Base-by-base conservation (phyloP, 1,140 invertebrate species). In the Asobara japonica region DNA sequence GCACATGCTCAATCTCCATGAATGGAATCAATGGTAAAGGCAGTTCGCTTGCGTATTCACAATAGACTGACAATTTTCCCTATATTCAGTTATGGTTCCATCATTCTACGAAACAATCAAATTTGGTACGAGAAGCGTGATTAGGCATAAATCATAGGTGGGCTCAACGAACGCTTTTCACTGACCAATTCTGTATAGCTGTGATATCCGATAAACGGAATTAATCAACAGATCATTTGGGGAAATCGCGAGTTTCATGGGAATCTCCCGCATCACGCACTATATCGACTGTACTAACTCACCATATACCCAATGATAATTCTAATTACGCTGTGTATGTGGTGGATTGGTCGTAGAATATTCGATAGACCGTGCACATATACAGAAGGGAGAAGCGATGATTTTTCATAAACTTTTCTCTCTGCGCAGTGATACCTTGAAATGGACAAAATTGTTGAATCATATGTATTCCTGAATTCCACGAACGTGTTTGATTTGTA, bases 161-260 rank as follows among this genome's bases (percentile, higher is more conserved):
- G 41, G 41, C 41, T 16, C n/a, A 45, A 45, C 41, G 18, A 45
- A 45, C n/a, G 41, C 41, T 16, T 45, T 45, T 16, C 41, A 45
- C 18, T 4, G 3, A 45, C n/a, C 6, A 13, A 45, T 2, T 45
- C 7, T 45, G 41, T 16, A 45, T 45, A 45, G n/a, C n/a, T 16
- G 7, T 2, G 5, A 45, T n/a, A 16, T 45, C n/a, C n/a, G 41
- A 45, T 45, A 45, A 45, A 45, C 41, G 41, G 41, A 45, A 45
- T 45, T 45, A 45, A 45, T 45, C 41, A 16, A 45, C 41, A 45
- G 41, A 45, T 45, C 41, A 45, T 45, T 45, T 45, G n/a, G 41
- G 13, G n/a, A 45, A 45, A 45, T 45, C 13, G 41, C 36, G 10
- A n/a, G 36, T 38, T n/a, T 45, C 13, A 45, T 45, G n/a, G 41